Base-by-base conservation (phyloP, 92 coral and sea anemone genomes). In the Epizoanthus stellaris region DNA sequence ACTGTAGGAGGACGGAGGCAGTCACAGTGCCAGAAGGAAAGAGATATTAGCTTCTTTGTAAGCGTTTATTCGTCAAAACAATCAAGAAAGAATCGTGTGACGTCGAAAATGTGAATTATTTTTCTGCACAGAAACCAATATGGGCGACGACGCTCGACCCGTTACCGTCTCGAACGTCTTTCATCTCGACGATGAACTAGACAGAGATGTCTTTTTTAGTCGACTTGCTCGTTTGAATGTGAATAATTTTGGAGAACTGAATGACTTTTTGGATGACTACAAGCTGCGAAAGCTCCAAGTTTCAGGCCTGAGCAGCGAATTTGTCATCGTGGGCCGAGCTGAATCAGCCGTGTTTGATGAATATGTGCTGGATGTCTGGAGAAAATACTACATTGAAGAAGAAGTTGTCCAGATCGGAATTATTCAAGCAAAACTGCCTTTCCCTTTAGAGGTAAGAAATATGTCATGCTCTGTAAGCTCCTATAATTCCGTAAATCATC, bases 341-440 rank as follows among this genome's bases (percentile, higher is more conserved):
- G 93, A 86, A 47, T 89, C 98, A 5, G 92, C 98, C 17, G 92
- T 94, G 65, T 94, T 94, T 65, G 98, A 94, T 23, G 98, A 94
- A 42, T 94, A 92, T 80, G 87, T 91, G 3, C 65, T 94, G 58
- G 95, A 94, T 56, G 90, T 94, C 7, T 94, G 98, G 98, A 94
- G 91, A 77, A 94, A 94, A 74, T 92, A 94, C 70, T 94, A 94
- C 79, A 88, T 94, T 53, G 91, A 85, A 10, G 98, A 94, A 80
- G 98, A 94, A 8, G 98, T 94, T 47, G 92, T 81, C 2, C 98
- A 94, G 70, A 94, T 94, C 49, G 98, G 94, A 73, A 86, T 94
- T 71, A 82, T 94, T 43, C 95, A 94, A 81, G 95, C 95, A 45
- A 94, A 71, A 60, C 84, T 90, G 59, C 92, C 98, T 49, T 92